Conservation (phyloP, 2,888 invertebrate species). For the Noctua fimbriata region DNA sequence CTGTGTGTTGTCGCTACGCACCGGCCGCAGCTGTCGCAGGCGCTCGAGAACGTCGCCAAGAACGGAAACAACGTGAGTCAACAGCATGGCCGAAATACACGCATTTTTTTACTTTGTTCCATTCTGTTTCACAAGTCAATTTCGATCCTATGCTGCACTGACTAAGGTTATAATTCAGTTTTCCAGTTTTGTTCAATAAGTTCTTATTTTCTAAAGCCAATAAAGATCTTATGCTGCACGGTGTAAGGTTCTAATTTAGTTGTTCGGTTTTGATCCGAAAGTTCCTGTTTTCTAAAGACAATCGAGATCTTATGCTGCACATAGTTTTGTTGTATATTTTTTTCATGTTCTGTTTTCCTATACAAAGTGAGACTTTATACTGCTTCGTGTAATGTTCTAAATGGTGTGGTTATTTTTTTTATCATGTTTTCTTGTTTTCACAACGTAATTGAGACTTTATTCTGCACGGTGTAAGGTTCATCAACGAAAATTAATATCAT, state of each 20-base stretch:
- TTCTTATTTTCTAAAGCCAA: not conserved
- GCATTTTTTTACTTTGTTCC: conserved; percentile 45
- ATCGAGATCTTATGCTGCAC: not conserved
- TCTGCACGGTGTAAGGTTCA: not conserved
- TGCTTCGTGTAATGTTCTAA: not conserved
- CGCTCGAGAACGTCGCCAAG: conserved; percentile 93
- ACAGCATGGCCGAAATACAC: conserved; percentile 81
- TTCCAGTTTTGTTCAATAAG: not conserved
- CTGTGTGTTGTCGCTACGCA: conserved; percentile 86
- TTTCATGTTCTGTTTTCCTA: not conserved
- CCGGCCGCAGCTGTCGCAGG: conserved; percentile 90
- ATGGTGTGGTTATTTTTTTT: not conserved
- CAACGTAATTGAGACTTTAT: not conserved
- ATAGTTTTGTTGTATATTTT: not conserved
- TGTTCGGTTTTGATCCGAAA: conserved; percentile 12
- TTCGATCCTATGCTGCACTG: conserved; percentile 28
- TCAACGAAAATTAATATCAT: not conserved
- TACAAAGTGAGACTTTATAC: not conserved
- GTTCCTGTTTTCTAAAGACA: not conserved
- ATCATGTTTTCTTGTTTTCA: not conserved
- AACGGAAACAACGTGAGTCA: conserved; percentile 92
- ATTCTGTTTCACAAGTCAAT: conserved; percentile 43
- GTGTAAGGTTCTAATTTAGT: not conserved
- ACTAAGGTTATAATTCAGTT: conserved; percentile 28
- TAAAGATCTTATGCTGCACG: conserved; percentile 1